Percentiles rank a stretch among this genome's conserved stretches.
These are phyloP conservation scores for Drosophila arizonae DNA, from an alignment of 1,140 invertebrate genomes.

Conservation along the genomic window DNA sequence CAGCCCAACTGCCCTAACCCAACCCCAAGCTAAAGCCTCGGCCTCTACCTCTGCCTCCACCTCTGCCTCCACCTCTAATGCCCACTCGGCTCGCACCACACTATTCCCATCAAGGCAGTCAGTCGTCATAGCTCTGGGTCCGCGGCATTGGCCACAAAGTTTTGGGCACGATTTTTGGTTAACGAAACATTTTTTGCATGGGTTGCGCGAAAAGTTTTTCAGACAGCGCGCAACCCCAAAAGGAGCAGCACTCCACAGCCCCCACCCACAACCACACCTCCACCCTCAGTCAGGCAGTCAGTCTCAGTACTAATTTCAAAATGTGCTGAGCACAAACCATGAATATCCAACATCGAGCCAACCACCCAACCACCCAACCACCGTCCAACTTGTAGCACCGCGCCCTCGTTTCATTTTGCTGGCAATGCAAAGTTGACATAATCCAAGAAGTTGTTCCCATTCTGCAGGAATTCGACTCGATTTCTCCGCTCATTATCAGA, in stretches of 20 bases:
- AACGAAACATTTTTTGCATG: conserved; percentile 44
- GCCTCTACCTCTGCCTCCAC: too few relatives aligned
- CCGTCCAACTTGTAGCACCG: too few relatives aligned
- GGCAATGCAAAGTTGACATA: conserved; percentile 35
- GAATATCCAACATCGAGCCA: neutral
- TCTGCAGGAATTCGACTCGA: neutral
- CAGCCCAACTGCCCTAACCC: neutral
- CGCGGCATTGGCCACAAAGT: conserved; percentile 39
- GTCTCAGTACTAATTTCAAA: conserved; percentile 48
- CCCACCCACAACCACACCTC: neutral
- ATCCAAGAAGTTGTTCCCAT: conserved; percentile 18
- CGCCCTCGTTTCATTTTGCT: neutral
- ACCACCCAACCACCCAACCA: too few relatives aligned
- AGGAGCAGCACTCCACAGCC: neutral
- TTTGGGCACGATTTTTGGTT: conserved; percentile 54
- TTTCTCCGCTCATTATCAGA: conserved; percentile 18
- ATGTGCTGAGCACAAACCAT: conserved; percentile 43
- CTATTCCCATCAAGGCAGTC: neutral
- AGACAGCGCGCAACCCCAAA: neutral
- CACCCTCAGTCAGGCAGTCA: conserved; percentile 14
- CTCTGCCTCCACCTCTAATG: too few relatives aligned
- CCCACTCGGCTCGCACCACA: neutral
- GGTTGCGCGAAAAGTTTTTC: conserved; percentile 41
- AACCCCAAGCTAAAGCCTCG: too few relatives aligned
- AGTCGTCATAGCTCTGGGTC: conserved; percentile 17